Percentiles rank a stretch among this genome's conserved stretches.
phyloP scores from a whole-genome alignment of 2,113 vertebrate species.

The Chloroceryle aenea region DNA sequence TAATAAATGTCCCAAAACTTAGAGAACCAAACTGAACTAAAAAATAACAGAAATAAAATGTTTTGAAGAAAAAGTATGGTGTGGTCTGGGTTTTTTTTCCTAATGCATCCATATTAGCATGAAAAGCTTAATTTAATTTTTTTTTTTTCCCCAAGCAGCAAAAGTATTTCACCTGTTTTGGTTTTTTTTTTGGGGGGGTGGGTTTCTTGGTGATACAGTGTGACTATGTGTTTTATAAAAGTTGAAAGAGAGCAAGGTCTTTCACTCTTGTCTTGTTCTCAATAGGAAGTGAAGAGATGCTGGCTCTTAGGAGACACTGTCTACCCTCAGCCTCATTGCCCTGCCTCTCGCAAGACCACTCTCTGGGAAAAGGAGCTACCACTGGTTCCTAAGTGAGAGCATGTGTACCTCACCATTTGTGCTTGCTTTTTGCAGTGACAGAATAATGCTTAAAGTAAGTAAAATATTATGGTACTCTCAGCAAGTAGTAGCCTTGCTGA shows the following conservation, averaged over 20 bases:
- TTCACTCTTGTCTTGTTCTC: neutral
- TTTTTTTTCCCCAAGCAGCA: neutral
- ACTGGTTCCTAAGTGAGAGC: fast-evolving
- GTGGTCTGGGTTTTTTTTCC: neutral
- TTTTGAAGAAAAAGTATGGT: neutral
- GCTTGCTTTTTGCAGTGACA: neutral
- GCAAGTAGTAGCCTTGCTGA: neutral
- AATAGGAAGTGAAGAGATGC: neutral
- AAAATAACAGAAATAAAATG: neutral
- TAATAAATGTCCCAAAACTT: neutral
- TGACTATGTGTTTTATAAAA: neutral
- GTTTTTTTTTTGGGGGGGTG: fast-evolving
- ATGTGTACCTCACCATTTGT: neutral
- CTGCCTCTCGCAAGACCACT: neutral
- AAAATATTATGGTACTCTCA: neutral
- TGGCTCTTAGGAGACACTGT: too few relatives aligned
- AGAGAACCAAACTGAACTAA: neutral
- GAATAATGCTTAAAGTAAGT: neutral
- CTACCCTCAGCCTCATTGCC: neutral
- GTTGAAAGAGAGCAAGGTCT: neutral
- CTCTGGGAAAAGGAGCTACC: fast-evolving
- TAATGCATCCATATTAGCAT: neutral
- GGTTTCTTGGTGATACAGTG: neutral
- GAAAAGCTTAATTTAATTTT: neutral
- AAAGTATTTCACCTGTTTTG: neutral